Evolutionary conservation across 1,140 invertebrate genomes (phyloP), one percentile per base, ranked within the genome.

Genomic region (Drosophila chauvacae): DNA sequence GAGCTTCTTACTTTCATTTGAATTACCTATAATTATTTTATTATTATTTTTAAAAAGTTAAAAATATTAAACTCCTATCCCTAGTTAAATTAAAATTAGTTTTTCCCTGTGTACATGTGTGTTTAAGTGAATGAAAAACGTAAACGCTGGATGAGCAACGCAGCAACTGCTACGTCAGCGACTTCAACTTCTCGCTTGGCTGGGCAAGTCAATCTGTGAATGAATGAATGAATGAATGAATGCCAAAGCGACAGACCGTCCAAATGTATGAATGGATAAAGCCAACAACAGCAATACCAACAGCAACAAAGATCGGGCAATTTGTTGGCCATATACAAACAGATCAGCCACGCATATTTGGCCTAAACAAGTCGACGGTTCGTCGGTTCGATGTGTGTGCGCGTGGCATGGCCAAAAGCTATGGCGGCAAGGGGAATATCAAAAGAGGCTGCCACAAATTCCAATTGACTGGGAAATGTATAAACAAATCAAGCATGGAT

Each of bases 271-370:
- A 88, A 85, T 88, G 85, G 77, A 18, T 72, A 73, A 69, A 62
- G 62, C 61, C 74, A 79, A 83, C 59, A 77, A 14, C 72, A 77
- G 16, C 60, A 80, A 33, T 39, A 4, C 10, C 33, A 64, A 51
- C 77, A 59, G 51, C 77, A 59, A 62, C 37, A 62, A 76, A 60
- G 65, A 81, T 55, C 60, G 44, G 62, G 37, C 72, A 81, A 87
- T 87, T 90, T 87, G 83, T 87, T 87, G 69, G 84, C 84, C 84
- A 84, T 88, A 88, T 84, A 88, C 84, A 88, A 88, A 88, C 86
- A 85, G 78, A 85, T 90, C 85, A 90, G 85, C 68, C 74, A 90
- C 78, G 86, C 85, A 90, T 77, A 90, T 85, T 88, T 88, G 84
- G 84, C 85, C 79, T 79, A 85, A 88, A 88, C 84, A 88, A 84